Evolutionary conservation across 2,888 invertebrate genomes (phyloP).

Genomic region (Calameuta filiformis): DNA sequence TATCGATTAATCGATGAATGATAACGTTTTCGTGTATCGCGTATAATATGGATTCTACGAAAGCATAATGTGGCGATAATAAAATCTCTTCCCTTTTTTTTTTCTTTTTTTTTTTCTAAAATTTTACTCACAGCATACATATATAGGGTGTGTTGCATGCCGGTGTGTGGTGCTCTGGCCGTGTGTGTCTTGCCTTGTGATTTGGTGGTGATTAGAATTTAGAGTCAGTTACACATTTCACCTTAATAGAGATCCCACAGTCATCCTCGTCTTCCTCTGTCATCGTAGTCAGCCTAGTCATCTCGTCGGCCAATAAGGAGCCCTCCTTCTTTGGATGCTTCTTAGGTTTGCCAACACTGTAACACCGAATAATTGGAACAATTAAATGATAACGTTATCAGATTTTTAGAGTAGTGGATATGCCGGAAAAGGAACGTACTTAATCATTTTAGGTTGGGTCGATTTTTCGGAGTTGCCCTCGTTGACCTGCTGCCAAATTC

Average conservation of each 20-base stretch:
- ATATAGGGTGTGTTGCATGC: conserved; percentile 53
- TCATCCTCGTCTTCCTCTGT: conserved; percentile 86
- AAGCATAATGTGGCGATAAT: neutral
- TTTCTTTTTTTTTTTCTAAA: neutral
- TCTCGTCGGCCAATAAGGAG: conserved; percentile 68
- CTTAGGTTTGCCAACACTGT: conserved; percentile 73
- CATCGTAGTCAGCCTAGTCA: conserved; percentile 83
- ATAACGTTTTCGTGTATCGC: neutral
- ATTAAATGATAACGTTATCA: conserved; percentile 35
- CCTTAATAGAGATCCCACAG: conserved; percentile 71
- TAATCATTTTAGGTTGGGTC: conserved; percentile 53
- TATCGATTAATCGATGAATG: neutral
- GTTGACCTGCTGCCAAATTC: conserved; percentile 94
- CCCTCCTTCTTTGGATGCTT: conserved; percentile 78
- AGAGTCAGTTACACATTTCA: conserved; percentile 65
- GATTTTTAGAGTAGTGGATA: neutral
- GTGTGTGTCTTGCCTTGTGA: conserved; percentile 45
- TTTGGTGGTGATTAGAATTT: conserved; percentile 52
- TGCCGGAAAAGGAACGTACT: conserved; percentile 43
- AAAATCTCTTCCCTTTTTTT: neutral
- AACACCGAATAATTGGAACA: conserved; percentile 11
- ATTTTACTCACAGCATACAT: conserved; percentile 25
- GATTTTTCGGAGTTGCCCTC: conserved; percentile 70
- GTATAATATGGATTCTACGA: neutral
- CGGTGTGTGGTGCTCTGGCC: conserved; percentile 59